phyloP scores from a whole-genome alignment of 2,888 invertebrate genomes.

The Aproaerema taeniolella region DNA sequence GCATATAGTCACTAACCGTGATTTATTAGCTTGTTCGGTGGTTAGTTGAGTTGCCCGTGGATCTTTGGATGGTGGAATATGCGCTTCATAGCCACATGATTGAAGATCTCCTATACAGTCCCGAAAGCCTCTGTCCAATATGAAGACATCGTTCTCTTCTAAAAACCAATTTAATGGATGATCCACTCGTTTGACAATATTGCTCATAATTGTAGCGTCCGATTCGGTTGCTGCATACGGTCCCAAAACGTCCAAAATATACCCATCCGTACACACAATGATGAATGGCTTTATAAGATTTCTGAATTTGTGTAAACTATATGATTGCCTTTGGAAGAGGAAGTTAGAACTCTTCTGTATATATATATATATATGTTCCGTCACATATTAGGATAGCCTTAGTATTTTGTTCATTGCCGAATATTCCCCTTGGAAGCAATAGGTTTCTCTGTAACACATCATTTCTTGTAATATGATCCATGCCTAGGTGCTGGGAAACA shows the following conservation, averaged over 20 bases:
- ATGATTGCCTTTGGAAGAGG: constrained; percentile 20
- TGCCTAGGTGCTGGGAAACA: not conserved
- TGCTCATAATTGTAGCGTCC: constrained; percentile 16
- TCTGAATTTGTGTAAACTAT: constrained; percentile 18
- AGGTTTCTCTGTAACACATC: not conserved
- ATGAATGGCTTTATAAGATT: constrained; percentile 19
- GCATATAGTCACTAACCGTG: not conserved
- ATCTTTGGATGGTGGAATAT: constrained; percentile 14
- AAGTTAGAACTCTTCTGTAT: constrained; percentile 20
- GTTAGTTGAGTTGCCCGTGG: constrained; percentile 5
- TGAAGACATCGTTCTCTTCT: too few species aligned
- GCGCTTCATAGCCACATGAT: constrained; percentile 10
- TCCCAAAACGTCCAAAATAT: constrained; percentile 13
- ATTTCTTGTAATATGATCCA: constrained; percentile 1
- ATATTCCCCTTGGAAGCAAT: not conserved
- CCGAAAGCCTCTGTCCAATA: constrained; percentile 16
- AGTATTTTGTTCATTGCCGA: not conserved
- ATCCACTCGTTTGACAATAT: not conserved
- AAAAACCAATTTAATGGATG: not conserved
- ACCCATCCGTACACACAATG: constrained; percentile 11
- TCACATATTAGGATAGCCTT: constrained; percentile 14
- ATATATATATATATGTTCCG: constrained; percentile 19
- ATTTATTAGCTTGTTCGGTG: constrained; percentile 8
- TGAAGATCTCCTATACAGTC: constrained; percentile 10
- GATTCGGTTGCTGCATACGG: constrained; percentile 17